These are phyloP conservation scores for Neosalanx taihuensis DNA, from an alignment of 2,797 vertebrate species.

Conservation along the genomic window DNA sequence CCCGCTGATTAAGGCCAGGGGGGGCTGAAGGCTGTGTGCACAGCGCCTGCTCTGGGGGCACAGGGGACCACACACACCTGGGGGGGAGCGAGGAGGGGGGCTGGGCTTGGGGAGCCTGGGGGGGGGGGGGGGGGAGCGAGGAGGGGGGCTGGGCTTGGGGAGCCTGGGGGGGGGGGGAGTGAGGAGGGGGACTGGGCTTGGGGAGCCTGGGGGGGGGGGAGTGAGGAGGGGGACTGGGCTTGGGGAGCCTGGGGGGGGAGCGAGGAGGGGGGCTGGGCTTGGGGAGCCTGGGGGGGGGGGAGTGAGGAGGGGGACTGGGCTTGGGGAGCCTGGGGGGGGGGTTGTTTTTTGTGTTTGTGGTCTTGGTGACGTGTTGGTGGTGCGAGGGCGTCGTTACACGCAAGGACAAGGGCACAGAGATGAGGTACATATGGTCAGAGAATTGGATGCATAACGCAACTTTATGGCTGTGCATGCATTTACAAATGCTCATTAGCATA, in stretches of 20 bases:
- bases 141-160: background rate
- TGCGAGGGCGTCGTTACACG: background rate
- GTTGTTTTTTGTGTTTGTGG: background rate
- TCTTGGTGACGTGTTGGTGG: background rate
- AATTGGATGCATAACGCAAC: background rate
- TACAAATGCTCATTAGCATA: background rate
- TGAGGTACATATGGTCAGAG: background rate
- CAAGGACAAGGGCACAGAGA: background rate
- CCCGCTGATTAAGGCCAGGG: slow-evolving; percentile 54
- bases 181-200: background rate
- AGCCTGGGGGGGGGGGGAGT: background rate
- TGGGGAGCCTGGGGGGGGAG: background rate
- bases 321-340: background rate
- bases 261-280: background rate
- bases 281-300: background rate
- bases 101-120: background rate
- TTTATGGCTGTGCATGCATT: background rate
- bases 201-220: background rate
- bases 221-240: background rate
- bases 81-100: background rate
- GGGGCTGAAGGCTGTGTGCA: background rate
- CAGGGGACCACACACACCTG: slow-evolving; percentile 1
- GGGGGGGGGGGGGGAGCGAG: background rate
- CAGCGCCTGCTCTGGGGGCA: slow-evolving; percentile 20
- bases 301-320: background rate